These are phyloP conservation scores for Cheilinus undulatus DNA, from an alignment of 2,113 vertebrate genomes.

Conservation along the genomic window DNA sequence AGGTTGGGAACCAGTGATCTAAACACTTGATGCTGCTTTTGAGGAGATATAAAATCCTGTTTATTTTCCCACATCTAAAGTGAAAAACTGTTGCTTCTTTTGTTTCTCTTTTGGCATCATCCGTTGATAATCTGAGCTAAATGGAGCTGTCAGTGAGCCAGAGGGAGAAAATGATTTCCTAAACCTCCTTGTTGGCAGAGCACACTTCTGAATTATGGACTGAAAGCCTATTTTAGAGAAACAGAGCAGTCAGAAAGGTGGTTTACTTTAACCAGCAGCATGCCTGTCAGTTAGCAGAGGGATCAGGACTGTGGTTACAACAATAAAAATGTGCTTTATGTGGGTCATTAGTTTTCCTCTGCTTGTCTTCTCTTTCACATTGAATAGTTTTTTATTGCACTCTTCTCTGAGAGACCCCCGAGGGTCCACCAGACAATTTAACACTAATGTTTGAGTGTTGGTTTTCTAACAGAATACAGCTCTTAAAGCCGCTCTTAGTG, in stretches of 20 bases:
- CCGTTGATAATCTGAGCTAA: conserved; percentile 18
- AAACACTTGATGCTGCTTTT: conserved; percentile 18
- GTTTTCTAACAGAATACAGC: not conserved
- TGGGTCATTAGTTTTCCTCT: conserved; percentile 17
- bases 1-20: too few relatives aligned
- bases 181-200: conserved; percentile 52
- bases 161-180: conserved; percentile 64
- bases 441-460: not conserved
- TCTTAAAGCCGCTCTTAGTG: not conserved
- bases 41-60: conserved; percentile 32
- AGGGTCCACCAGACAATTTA: not conserved
- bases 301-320: conserved; percentile 12
- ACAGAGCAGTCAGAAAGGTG: conserved; percentile 42
- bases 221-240: too few relatives aligned
- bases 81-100: conserved; percentile 21
- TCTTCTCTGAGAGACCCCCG: not conserved
- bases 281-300: conserved; percentile 20
- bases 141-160: conserved; percentile 17
- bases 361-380: conserved; percentile 7
- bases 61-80: conserved; percentile 32
- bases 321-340: not conserved
- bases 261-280: conserved; percentile 36
- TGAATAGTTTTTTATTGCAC: not conserved
- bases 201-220: too few relatives aligned
- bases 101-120: conserved; percentile 19